A percentile compares a stretch with the other conserved stretches of the same genome.
These are phyloP conservation scores for Amblyjoppa fuscipennis DNA, from an alignment of 2,888 invertebrate genomes.

Conservation along the genomic window DNA sequence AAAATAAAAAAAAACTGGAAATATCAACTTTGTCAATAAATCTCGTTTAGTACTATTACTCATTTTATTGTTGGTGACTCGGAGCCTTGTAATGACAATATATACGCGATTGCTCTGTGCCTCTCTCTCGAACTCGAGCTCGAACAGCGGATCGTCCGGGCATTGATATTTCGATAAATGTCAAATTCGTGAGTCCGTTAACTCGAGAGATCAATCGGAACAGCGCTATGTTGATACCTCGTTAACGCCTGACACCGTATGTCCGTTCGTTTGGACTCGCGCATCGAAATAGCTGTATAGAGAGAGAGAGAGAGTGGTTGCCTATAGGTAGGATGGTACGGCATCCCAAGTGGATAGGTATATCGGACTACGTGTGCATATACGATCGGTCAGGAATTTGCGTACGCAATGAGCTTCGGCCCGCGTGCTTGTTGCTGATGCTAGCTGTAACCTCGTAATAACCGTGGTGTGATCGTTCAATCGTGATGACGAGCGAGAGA, in stretches of 20 bases:
- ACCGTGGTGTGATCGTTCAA: constrained; percentile 62
- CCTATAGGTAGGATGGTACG: constrained; percentile 14
- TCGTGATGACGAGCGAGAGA: constrained; percentile 43
- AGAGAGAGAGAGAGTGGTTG: neutral
- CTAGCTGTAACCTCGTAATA: constrained; percentile 57
- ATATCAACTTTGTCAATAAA: no score
- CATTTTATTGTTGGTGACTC: neutral
- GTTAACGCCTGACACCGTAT: constrained; percentile 59
- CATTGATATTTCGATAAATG: constrained; percentile 17
- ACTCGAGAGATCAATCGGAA: constrained; percentile 51
- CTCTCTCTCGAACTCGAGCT: no score
- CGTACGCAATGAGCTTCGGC: constrained; percentile 67
- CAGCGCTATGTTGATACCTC: constrained; percentile 41
- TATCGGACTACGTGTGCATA: constrained; percentile 21
- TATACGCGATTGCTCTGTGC: neutral
- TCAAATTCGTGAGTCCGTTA: constrained; percentile 32
- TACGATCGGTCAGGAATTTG: constrained; percentile 68
- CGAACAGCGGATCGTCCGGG: neutral
- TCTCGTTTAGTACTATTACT: no score
- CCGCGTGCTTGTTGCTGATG: constrained; percentile 43
- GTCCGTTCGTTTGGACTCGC: constrained; percentile 25
- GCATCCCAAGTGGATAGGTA: constrained; percentile 7
- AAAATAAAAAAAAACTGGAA: no score
- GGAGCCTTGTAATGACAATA: neutral
- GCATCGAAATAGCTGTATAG: constrained; percentile 3